Base-by-base conservation (phyloP, 2,113 vertebrate species). In the Tragelaphus strepsiceros region DNA sequence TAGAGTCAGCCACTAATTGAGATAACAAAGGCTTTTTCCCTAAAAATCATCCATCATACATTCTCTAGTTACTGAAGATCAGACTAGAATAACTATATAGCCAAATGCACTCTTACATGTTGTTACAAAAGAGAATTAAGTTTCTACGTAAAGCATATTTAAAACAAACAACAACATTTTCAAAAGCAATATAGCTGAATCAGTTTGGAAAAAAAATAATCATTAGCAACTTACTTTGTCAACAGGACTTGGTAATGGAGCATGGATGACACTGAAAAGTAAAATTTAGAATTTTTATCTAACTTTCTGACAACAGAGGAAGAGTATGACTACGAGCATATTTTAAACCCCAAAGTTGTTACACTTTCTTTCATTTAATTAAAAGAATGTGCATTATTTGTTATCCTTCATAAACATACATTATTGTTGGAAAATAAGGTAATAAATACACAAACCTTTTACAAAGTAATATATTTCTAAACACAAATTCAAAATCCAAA, bases 191-290 rank as follows among this genome's bases (percentile, higher is more conserved):
- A 92, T 0, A 92, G 61, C 19, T 88, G 8, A 82, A 10, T 64
- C 26, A 54, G 15, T 91, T 92, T 92, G 12, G 19, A 46, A 94
- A 95, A 95, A 94, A 95, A 97, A 56, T 51, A 94, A 96, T 51
- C 91, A 49, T 94, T 97, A 85, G n/a, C 58, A 77, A 97, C 99
- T 99, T 99, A 99, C 99, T 99, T 99, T 99, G 98, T 99, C 99
- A 99, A 99, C 99, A 98, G 99, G 99, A 99, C 99, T 99, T 98
- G 99, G 99, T 98, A 99, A 99, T 91, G 99, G 99, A 98, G 99
- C 99, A 99, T 99, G 99, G 99, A 99, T 99, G 98, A 99, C 99
- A 99, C 99, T 99, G 98, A 89, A 99, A 98, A 97, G 96, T 90
- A 97, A 98, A 98, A 97, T 97, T 97, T 97, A 98, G 96, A 96